Percentiles rank a stretch among this genome's conserved stretches.
Conservation (phyloP, 2,888 invertebrate species). For the Epsilonema sp. region DNA sequence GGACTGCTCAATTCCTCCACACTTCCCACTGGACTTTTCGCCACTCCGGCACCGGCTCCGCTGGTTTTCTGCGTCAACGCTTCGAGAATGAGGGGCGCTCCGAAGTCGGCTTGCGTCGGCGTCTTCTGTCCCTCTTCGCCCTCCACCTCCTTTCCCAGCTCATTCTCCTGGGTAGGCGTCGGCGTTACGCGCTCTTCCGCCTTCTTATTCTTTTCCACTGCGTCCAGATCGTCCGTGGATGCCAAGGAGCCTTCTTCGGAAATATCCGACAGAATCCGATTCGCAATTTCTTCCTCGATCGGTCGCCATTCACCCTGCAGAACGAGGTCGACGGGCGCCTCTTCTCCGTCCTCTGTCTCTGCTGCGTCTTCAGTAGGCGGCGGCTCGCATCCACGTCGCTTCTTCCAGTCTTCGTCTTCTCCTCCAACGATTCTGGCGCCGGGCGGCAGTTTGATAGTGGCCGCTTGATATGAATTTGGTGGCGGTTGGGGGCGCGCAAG, state of each 20-base stretch:
- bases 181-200: no score
- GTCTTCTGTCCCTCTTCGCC: conserved; percentile 1
- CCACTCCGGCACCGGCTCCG: neutral
- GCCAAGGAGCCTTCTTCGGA: conserved; percentile 15
- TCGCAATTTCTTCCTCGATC: conserved; percentile 28
- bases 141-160: neutral
- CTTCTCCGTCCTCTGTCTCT: neutral
- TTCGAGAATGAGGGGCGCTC: conserved; percentile 23
- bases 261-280: conserved; percentile 26
- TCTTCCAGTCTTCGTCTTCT: neutral
- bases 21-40: neutral
- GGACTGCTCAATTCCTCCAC: no score
- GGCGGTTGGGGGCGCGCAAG: neutral
- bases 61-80: conserved; percentile 11
- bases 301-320: conserved; percentile 12
- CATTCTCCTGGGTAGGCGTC: neutral
- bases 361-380: neutral
- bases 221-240: neutral
- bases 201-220: neutral
- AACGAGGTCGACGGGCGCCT: neutral
- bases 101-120: neutral
- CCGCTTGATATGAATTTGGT: neutral
- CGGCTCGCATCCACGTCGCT: neutral
- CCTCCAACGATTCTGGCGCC: neutral
- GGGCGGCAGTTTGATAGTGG: neutral